phyloP scores from a whole-genome alignment of 2,888 invertebrate species.

The Leptopilina myrica region DNA sequence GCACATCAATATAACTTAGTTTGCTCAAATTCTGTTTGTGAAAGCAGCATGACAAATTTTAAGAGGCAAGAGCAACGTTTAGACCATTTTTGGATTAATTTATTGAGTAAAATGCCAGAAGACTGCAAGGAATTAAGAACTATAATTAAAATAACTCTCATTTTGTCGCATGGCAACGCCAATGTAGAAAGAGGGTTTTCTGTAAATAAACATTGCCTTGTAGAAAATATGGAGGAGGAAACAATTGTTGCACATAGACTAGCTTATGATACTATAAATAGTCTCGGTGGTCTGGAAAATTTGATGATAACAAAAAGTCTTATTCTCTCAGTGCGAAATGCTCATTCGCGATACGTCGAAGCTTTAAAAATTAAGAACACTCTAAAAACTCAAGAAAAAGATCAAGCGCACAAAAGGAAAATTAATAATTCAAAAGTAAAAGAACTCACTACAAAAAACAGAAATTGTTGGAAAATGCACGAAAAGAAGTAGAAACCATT shows the following conservation, averaged over 20 bases:
- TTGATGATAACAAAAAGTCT: constrained; percentile 49
- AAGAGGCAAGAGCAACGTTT: too few relatives aligned
- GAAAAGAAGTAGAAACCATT: background rate
- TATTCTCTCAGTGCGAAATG: constrained; percentile 51
- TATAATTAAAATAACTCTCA: constrained; percentile 46
- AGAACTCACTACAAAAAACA: background rate
- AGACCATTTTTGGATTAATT: too few relatives aligned
- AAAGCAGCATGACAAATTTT: too few relatives aligned
- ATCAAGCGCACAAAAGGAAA: background rate
- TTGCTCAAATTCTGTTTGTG: too few relatives aligned
- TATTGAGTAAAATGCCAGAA: constrained; percentile 15
- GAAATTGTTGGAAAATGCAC: background rate
- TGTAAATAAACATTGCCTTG: constrained; percentile 53
- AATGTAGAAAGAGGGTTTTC: constrained; percentile 59
- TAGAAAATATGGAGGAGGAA: constrained; percentile 55
- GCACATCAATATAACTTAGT: too few relatives aligned
- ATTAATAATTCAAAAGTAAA: background rate
- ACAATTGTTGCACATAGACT: constrained; percentile 51
- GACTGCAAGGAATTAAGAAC: constrained; percentile 31
- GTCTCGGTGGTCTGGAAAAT: constrained; percentile 49
- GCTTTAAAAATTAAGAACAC: background rate
- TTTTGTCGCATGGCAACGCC: constrained; percentile 59
- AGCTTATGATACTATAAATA: constrained; percentile 51
- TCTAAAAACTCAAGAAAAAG: background rate
- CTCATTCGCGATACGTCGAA: constrained; percentile 46